phyloP scores from a whole-genome alignment of 2,888 invertebrate genomes.

The Lutraria lutraria region DNA sequence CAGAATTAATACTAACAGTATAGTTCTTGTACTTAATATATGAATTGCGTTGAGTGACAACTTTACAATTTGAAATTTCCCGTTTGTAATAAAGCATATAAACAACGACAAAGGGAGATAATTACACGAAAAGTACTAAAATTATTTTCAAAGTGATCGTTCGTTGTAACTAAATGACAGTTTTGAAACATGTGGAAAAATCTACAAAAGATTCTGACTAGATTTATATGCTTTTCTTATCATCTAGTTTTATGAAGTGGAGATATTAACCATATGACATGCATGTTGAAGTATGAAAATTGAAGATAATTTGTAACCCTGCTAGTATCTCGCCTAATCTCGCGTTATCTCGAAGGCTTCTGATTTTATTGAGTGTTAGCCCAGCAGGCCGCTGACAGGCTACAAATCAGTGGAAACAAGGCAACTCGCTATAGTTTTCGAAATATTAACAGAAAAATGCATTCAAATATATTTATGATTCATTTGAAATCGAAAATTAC shows the following conservation, averaged over 20 bases:
- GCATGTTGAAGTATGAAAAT: constrained; percentile 63
- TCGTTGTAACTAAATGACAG: neutral
- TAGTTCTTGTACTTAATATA: too few species aligned
- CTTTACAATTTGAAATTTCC: too few species aligned
- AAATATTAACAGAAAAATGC: neutral
- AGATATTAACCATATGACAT: constrained; percentile 56
- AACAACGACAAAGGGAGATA: neutral
- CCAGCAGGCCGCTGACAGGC: constrained; percentile 59
- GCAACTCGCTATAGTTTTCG: constrained; percentile 17
- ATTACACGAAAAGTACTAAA: neutral
- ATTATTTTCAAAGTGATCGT: neutral
- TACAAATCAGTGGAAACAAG: constrained; percentile 57
- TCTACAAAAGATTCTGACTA: constrained; percentile 12
- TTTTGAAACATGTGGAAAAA: constrained; percentile 32
- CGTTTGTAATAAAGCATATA: too few species aligned
- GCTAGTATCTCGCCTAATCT: constrained; percentile 58
- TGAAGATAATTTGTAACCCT: constrained; percentile 71
- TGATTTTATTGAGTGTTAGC: constrained; percentile 64
- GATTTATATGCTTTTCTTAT: constrained; percentile 38
- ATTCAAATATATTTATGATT: neutral
- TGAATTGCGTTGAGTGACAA: too few species aligned
- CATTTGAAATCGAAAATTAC: neutral
- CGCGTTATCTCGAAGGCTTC: constrained; percentile 57
- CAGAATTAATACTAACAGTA: too few species aligned
- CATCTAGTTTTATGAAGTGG: constrained; percentile 45